phyloP scores from a whole-genome alignment of 2,888 invertebrate genomes.

The Polydrusus tereticollis region DNA sequence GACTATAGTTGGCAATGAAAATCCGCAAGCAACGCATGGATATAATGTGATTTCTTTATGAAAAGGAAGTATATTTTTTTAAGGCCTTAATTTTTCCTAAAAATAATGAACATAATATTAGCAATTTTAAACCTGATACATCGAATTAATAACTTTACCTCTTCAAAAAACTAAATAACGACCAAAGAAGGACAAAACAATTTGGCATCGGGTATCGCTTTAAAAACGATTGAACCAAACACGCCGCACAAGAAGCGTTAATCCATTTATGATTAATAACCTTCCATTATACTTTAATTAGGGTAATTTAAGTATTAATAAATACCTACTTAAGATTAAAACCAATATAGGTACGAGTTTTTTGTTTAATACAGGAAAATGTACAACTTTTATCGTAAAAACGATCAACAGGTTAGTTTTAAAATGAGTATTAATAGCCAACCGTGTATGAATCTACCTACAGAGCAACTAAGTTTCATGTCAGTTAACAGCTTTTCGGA shows the following conservation, averaged over 20 bases:
- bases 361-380: background rate
- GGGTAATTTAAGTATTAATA: constrained; percentile 12
- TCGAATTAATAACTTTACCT: background rate
- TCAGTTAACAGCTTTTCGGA: too few relatives aligned
- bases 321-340: background rate
- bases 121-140: background rate
- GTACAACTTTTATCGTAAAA: background rate
- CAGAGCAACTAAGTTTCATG: too few relatives aligned
- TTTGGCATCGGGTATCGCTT: background rate
- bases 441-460: too few relatives aligned
- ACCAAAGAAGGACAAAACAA: constrained; percentile 11
- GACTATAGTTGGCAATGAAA: too few relatives aligned
- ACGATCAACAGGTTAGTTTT: background rate
- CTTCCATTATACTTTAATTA: background rate
- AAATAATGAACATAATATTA: background rate
- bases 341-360: background rate
- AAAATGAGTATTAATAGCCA: too few relatives aligned
- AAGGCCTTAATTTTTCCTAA: background rate
- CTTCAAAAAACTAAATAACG: background rate
- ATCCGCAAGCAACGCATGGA: background rate
- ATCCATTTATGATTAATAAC: constrained; percentile 10
- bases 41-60: background rate
- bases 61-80: background rate
- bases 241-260: background rate
- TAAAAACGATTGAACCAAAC: background rate